Percentiles rank a stretch among this genome's conserved stretches.
These are phyloP conservation scores for Gryllus longicercus DNA, from an alignment of 2,888 invertebrate species.

Conservation along the genomic window DNA sequence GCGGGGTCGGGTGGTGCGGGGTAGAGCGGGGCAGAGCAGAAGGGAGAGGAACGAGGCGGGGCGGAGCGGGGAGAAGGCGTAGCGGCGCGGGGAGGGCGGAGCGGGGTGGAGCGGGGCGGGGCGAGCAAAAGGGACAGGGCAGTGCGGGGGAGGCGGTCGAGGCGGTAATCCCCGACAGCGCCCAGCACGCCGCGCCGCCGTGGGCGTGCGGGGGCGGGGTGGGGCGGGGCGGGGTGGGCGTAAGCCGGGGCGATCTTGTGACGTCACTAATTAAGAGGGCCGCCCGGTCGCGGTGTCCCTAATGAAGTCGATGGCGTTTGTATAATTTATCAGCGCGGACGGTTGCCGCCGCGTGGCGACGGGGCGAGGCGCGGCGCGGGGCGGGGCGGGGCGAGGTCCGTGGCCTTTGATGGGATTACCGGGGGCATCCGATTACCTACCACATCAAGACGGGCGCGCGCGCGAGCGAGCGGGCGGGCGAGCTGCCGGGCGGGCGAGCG, in stretches of 20 bases:
- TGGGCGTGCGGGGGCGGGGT: not conserved
- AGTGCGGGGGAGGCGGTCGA: too few relatives aligned
- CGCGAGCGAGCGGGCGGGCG: not conserved
- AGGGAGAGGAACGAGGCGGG: too few relatives aligned
- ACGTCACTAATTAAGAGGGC: slow-evolving; percentile 3
- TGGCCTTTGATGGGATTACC: slow-evolving; percentile 1
- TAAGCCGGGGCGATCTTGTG: not conserved
- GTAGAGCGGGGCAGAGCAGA: too few relatives aligned
- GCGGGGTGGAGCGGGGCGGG: too few relatives aligned
- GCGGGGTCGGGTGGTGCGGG: too few relatives aligned
- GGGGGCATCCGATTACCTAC: not conserved
- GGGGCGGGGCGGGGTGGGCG: not conserved
- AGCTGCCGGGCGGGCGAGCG: not conserved
- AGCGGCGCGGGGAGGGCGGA: too few relatives aligned
- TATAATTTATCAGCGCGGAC: not conserved
- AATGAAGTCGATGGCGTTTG: slow-evolving; percentile 17
- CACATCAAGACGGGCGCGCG: not conserved
- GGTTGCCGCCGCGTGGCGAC: not conserved
- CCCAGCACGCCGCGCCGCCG: not conserved
- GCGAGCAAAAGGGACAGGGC: too few relatives aligned
- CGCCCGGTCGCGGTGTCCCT: not conserved
- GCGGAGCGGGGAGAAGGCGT: too few relatives aligned
- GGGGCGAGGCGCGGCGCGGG: not conserved
- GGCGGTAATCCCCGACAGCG: too few relatives aligned
- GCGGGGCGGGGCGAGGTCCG: not conserved